Evolutionary conservation across 2,888 invertebrate species (phyloP), one percentile per base, ranked within the genome.

Genomic region (Anoplius nigerrimus): DNA sequence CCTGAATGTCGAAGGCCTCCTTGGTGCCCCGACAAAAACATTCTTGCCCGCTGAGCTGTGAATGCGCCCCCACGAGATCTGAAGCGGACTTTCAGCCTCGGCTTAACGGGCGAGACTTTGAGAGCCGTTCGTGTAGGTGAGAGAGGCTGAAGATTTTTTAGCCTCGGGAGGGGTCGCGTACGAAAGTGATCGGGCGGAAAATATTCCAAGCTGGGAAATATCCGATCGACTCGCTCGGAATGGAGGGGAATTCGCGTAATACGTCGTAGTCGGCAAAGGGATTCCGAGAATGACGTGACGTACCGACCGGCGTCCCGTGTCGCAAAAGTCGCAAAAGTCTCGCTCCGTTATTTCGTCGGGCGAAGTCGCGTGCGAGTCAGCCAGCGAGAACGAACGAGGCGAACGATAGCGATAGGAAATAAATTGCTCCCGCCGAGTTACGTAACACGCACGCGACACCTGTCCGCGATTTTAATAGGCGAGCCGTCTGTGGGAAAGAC

Each of bases 31-130:
- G 71, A 84, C 82, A 83, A 83, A 82, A 84, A 80, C 82, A 84
- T 83, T 84, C 82, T 76, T 83, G 79, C 58, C 65, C 58, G 78
- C 73, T 82, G 83, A 84, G 82, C 76, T 80, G 81, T 80, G 75
- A 78, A 81, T 59, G 16, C 48, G 48, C 48, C 11, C 48, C 48
- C 48, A 2, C 48, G 48, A 48, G 48, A 48, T 42, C 52, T n/a
- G 18, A 59, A 48, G 27, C 46, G 20, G 59, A 59, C 59, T 59
- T 24, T 22, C 59, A 24, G n/a, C n/a, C 13, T 45, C 13, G 57
- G 34, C 34, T 34, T 34, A 34, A 34, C 6, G 34, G 11, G 8
- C 11, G 11, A n/a, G 24, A 53, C n/a, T 24, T 6, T 13, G 3
- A 46, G 46, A 46, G 46, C 16, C n/a, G 48, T 20, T 8, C 21